Evolutionary conservation across 2,888 invertebrate species (phyloP).

Genomic region (Sphinx pinastri): DNA sequence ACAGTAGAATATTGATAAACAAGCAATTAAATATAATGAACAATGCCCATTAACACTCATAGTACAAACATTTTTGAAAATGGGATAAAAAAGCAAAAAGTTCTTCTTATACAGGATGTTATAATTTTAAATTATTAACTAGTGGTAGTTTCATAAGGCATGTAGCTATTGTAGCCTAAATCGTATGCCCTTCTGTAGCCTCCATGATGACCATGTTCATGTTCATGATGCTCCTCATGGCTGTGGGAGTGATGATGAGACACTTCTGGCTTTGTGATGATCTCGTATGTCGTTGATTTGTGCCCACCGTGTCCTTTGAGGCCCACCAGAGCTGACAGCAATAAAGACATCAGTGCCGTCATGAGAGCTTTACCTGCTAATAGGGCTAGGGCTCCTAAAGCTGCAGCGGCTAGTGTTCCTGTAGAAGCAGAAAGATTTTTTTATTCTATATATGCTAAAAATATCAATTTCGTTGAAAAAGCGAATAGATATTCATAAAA

Average conservation of each 20-base stretch:
- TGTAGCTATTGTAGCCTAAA: slow-evolving; percentile 69
- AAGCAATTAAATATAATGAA: not conserved
- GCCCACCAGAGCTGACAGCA: slow-evolving; percentile 90
- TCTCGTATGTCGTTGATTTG: slow-evolving; percentile 91
- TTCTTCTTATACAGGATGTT: not conserved
- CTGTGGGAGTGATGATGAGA: slow-evolving; percentile 88
- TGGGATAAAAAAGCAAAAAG: not conserved
- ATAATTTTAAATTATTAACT: slow-evolving; percentile 40
- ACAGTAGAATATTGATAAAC: not conserved
- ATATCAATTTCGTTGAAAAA: too few relatives aligned
- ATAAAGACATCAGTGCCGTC: slow-evolving; percentile 91
- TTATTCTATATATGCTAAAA: not conserved
- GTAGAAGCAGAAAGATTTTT: slow-evolving; percentile 35
- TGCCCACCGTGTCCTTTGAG: slow-evolving; percentile 89
- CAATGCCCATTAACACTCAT: not conserved
- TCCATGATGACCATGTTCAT: slow-evolving; percentile 80
- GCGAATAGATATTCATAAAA: too few relatives aligned
- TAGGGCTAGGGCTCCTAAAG: slow-evolving; percentile 88
- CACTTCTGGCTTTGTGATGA: slow-evolving; percentile 91
- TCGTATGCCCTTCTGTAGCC: slow-evolving; percentile 84
- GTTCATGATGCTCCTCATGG: slow-evolving; percentile 86
- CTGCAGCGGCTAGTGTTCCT: slow-evolving; percentile 89
- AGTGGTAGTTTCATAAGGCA: slow-evolving; percentile 69
- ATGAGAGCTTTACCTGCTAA: slow-evolving; percentile 93
- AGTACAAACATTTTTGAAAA: not conserved